Conservation (phyloP, 2,888 invertebrate genomes). For the Andrena marginata region DNA sequence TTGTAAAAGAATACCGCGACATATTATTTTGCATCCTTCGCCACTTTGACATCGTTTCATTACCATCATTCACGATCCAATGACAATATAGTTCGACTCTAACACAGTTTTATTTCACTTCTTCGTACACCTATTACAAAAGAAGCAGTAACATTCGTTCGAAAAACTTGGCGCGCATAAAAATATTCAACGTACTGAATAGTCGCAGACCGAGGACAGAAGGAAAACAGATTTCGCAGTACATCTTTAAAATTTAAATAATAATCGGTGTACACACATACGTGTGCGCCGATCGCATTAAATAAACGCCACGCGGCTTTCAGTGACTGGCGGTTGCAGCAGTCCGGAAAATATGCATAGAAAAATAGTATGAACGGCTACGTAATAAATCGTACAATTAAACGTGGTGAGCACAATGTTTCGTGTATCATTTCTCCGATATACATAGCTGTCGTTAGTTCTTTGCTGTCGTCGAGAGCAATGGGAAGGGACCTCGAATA, state of each 20-base stretch:
- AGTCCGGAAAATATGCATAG: conserved; percentile 67
- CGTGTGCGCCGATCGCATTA: conserved; percentile 25
- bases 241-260: conserved; percentile 25
- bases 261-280: conserved; percentile 15
- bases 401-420: conserved; percentile 54
- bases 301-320: conserved; percentile 35
- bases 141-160: conserved; percentile 71
- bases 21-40: neutral
- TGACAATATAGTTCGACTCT: conserved; percentile 43
- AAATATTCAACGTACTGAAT: conserved; percentile 57
- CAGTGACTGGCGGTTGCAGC: conserved; percentile 19
- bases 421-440: conserved; percentile 36
- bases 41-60: neutral
- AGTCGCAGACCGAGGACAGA: conserved; percentile 39
- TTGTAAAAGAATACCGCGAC: conserved; percentile 2
- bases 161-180: conserved; percentile 63
- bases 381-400: conserved; percentile 68
- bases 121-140: conserved; percentile 73
- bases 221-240: conserved; percentile 43
- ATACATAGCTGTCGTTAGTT: conserved; percentile 29
- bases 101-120: conserved; percentile 74
- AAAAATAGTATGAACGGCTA: conserved; percentile 66
- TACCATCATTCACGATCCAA: neutral
- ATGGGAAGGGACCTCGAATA: conserved; percentile 66
- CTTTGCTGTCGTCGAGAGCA: conserved; percentile 43